A percentile compares a stretch with the other conserved stretches of the same genome.
These are phyloP conservation scores for Acanthopagrus latus DNA, from an alignment of 2,797 vertebrate genomes.

Conservation along the genomic window DNA sequence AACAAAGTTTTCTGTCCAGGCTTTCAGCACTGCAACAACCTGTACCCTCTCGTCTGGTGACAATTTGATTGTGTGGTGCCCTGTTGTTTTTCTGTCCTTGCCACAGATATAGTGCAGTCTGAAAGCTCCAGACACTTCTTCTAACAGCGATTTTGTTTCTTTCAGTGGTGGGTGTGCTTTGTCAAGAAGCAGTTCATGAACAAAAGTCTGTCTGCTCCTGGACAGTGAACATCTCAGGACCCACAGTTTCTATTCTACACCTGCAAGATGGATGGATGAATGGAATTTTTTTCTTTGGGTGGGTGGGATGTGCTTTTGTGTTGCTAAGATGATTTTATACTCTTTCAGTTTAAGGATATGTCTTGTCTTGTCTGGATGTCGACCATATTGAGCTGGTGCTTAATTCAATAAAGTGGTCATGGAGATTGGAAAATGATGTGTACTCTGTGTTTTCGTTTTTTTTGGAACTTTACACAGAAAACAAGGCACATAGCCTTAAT, in stretches of 20 bases:
- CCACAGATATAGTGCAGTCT: not conserved
- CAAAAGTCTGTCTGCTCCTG: constrained; percentile 97
- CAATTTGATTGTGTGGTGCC: not conserved
- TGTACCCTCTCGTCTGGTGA: not conserved
- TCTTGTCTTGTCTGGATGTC: constrained; percentile 64
- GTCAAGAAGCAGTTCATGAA: constrained; percentile 99
- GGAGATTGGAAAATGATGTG: constrained; percentile 40
- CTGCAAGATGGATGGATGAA: constrained; percentile 55
- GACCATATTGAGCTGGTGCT: constrained; percentile 88
- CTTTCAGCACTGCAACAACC: not conserved
- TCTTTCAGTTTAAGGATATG: constrained; percentile 66
- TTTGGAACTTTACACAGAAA: not conserved
- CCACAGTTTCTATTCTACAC: constrained; percentile 52
- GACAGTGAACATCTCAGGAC: constrained; percentile 85
- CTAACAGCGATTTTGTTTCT: constrained; percentile 11
- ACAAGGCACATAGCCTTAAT: not conserved
- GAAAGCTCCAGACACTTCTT: not conserved
- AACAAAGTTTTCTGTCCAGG: not conserved
- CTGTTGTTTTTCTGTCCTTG: not conserved
- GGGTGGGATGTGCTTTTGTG: constrained; percentile 42
- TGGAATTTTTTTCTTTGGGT: constrained; percentile 30
- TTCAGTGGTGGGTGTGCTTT: constrained; percentile 99
- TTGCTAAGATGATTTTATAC: constrained; percentile 81
- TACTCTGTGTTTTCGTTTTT: not conserved
- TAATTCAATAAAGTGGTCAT: constrained; percentile 85